Evolutionary conservation across 1,140 invertebrate genomes (phyloP), one percentile per base, ranked within the genome.

Genomic region (Phortica variegata): DNA sequence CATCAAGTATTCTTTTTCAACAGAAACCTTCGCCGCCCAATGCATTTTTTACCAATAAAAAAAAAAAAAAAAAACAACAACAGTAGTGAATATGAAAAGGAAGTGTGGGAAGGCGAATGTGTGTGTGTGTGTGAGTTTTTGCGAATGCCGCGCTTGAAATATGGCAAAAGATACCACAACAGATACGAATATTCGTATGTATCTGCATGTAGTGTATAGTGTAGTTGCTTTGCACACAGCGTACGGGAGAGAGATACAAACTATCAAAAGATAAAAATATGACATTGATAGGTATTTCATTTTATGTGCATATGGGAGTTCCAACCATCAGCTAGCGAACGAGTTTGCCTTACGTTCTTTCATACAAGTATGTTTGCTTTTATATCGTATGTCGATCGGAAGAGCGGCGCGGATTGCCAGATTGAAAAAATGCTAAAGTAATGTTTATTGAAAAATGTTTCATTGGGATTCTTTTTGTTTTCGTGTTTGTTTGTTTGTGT

Each of bases 31-130:
- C n/a, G n/a, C n/a, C n/a, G n/a, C n/a, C n/a, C n/a, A n/a, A n/a
- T n/a, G n/a, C n/a, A n/a, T n/a, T n/a, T n/a, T n/a, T n/a, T 26
- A 5, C 63, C 53, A 49, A 68, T 60, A 68, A 63, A 68, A 65
- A 63, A 69, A 34, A 6, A 34, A 34, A 34, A 34, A 34, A 34
- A 34, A 34, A 34, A 69, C 63, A 69, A 69, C 69, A 52, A 49
- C 54, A 68, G 63, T 55, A 55, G 63, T 62, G 31, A 21, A 18
- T 6, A 34, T 32, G 40, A 23, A 20, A 41, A 36, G 5, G 8
- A 31, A n/a, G n/a, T n/a, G n/a, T n/a, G n/a, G n/a, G n/a, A n/a
- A n/a, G n/a, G n/a, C n/a, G n/a, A n/a, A n/a, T n/a, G 4, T 0
- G 18, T 7, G 21, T 42, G 45, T 20, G 23, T 37, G 45, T 32